Evolutionary conservation across 2,888 invertebrate species (phyloP).

Genomic region (Apodemia duryi): DNA sequence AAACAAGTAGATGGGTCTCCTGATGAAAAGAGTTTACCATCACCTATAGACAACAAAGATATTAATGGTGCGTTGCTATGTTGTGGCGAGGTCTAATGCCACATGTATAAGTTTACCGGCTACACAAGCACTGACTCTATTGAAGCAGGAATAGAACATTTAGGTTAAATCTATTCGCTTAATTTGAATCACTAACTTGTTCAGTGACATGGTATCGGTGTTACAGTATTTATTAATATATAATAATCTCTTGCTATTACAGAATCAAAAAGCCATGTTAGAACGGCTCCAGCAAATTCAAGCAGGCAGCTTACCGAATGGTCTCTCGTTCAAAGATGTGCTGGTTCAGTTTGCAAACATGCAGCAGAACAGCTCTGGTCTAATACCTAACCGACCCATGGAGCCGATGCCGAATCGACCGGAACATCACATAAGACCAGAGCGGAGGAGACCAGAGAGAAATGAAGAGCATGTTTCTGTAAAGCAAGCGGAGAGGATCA

Average conservation of each 20-base stretch:
- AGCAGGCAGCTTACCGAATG: slow-evolving; percentile 65
- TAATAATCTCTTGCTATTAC: slow-evolving; percentile 29
- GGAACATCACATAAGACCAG: slow-evolving; percentile 56
- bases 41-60: no score
- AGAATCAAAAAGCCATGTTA: slow-evolving; percentile 72
- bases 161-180: no score
- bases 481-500: slow-evolving; percentile 54
- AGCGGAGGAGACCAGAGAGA: slow-evolving; percentile 46
- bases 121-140: no score
- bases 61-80: no score
- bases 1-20: no score
- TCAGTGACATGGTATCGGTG: no score
- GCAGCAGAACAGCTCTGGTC: slow-evolving; percentile 60
- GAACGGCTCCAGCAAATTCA: slow-evolving; percentile 71
- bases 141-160: no score
- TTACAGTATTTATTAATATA: no score
- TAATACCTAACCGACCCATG: slow-evolving; percentile 54
- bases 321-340: slow-evolving; percentile 84
- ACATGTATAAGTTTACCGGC: no score
- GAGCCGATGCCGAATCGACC: slow-evolving; percentile 52
- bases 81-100: no score
- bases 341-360: slow-evolving; percentile 85
- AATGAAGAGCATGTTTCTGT: slow-evolving; percentile 47
- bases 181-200: no score
- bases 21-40: no score